Percentiles rank a stretch among this genome's conserved stretches.
Conservation (phyloP, 1,140 invertebrate species). For the Riptortus pedestris region DNA sequence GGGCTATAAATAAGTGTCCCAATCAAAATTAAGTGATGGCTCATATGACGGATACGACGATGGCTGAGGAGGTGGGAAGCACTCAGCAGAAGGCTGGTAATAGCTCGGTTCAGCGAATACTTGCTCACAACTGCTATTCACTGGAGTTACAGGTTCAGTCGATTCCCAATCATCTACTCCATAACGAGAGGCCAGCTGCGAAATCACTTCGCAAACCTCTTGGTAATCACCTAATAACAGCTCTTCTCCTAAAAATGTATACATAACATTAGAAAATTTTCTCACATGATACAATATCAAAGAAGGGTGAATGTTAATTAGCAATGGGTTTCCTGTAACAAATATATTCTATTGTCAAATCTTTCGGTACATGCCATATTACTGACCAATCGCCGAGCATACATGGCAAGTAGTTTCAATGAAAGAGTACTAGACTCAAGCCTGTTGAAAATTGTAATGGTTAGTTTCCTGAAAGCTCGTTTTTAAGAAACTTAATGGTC, state of each 20-base stretch:
- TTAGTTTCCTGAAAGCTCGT: too few species aligned
- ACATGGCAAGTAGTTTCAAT: neutral
- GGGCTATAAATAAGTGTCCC: slow-evolving; percentile 18
- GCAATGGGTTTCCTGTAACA: neutral
- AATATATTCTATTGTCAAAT: too few species aligned
- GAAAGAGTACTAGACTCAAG: neutral
- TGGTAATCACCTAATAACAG: slow-evolving; percentile 24
- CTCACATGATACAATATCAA: neutral
- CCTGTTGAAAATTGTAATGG: too few species aligned
- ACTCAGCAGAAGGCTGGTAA: neutral
- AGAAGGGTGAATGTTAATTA: slow-evolving; percentile 15
- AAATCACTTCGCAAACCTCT: slow-evolving; percentile 27
- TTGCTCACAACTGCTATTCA: neutral
- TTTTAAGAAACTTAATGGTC: too few species aligned
- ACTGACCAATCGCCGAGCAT: too few species aligned
- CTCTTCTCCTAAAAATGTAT: slow-evolving; percentile 22
- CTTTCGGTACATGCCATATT: too few species aligned
- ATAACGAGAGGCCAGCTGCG: slow-evolving; percentile 24
- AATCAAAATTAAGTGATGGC: slow-evolving; percentile 7
- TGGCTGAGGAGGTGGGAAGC: neutral
- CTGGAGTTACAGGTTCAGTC: too few species aligned
- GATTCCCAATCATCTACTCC: slow-evolving; percentile 2
- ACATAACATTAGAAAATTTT: neutral
- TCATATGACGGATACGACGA: neutral
- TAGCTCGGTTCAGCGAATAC: neutral